A percentile compares a stretch with the other conserved stretches of the same genome.
These are phyloP conservation scores for Pediacus dermestoides DNA, from an alignment of 2,888 invertebrate species.

Conservation along the genomic window DNA sequence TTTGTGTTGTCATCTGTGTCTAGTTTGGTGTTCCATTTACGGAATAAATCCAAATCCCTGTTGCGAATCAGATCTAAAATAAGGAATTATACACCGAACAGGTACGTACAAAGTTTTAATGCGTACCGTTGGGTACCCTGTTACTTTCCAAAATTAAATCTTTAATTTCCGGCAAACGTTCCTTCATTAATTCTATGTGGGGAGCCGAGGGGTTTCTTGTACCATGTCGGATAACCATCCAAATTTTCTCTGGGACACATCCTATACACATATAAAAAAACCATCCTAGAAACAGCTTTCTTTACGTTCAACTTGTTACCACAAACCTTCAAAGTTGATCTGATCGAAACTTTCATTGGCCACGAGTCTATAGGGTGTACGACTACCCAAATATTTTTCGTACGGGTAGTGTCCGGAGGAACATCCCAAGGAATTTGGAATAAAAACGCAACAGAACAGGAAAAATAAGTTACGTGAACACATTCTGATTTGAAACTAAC, in stretches of 20 bases:
- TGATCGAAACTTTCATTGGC: constrained; percentile 61
- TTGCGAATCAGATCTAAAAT: constrained; percentile 32
- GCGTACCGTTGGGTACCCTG: constrained; percentile 51
- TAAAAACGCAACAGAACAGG: too few species aligned
- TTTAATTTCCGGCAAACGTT: constrained; percentile 54
- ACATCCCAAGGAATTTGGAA: constrained; percentile 17
- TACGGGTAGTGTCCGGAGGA: constrained; percentile 23
- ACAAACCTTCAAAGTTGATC: constrained; percentile 58
- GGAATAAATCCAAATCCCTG: constrained; percentile 36
- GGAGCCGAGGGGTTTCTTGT: constrained; percentile 67
- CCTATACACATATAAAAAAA: constrained; percentile 25
- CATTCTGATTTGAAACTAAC: too few species aligned
- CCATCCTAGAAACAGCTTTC: constrained; percentile 6
- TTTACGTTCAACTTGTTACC: background rate
- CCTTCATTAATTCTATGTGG: constrained; percentile 55
- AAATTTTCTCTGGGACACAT: constrained; percentile 56
- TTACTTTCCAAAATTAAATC: constrained; percentile 55
- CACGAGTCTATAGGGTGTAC: constrained; percentile 70
- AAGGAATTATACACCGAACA: constrained; percentile 11
- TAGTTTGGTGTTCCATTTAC: constrained; percentile 58
- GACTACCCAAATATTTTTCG: constrained; percentile 59
- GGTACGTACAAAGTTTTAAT: constrained; percentile 3
- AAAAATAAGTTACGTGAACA: too few species aligned
- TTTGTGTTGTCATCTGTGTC: constrained; percentile 56
- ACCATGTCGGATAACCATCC: constrained; percentile 75